Conservation (phyloP, 2,888 invertebrate genomes). For the Scaeva pyrastri region DNA sequence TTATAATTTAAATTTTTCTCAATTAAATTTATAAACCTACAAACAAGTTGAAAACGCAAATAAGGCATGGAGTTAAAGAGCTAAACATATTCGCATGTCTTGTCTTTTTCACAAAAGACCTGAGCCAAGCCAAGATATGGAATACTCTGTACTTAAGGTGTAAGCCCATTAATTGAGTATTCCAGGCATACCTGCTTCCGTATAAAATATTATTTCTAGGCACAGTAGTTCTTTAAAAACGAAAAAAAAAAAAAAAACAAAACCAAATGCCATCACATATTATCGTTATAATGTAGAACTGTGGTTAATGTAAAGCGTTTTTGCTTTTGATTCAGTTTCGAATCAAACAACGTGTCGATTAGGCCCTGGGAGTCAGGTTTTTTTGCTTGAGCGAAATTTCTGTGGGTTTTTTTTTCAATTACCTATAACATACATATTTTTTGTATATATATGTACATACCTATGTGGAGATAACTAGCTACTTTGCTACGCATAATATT, state of each 20-base stretch:
- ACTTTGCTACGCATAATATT: constrained; percentile 7
- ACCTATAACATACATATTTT: too few relatives aligned
- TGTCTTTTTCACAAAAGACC: background rate
- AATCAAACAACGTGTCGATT: constrained; percentile 12
- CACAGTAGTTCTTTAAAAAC: constrained; percentile 33
- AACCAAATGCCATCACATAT: constrained; percentile 56
- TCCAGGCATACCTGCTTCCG: constrained; percentile 66
- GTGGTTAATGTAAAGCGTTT: constrained; percentile 37
- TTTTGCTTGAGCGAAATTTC: background rate
- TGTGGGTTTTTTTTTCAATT: constrained; percentile 6
- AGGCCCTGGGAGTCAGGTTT: background rate
- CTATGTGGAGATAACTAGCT: too few relatives aligned
- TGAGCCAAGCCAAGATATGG: background rate
- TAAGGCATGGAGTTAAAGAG: background rate
- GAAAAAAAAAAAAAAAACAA: constrained; percentile 36
- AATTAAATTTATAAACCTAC: constrained; percentile 2
- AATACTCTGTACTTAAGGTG: background rate
- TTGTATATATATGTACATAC: too few relatives aligned
- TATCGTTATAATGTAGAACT: constrained; percentile 48
- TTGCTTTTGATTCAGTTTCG: constrained; percentile 23
- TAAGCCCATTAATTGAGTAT: constrained; percentile 31
- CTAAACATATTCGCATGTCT: background rate
- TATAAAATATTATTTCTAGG: constrained; percentile 61
- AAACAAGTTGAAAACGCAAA: background rate
- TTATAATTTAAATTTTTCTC: background rate